These are phyloP conservation scores for Luidia sarsii DNA, from an alignment of 53 echinoderm and acorn worm genomes.

Conservation along the genomic window DNA sequence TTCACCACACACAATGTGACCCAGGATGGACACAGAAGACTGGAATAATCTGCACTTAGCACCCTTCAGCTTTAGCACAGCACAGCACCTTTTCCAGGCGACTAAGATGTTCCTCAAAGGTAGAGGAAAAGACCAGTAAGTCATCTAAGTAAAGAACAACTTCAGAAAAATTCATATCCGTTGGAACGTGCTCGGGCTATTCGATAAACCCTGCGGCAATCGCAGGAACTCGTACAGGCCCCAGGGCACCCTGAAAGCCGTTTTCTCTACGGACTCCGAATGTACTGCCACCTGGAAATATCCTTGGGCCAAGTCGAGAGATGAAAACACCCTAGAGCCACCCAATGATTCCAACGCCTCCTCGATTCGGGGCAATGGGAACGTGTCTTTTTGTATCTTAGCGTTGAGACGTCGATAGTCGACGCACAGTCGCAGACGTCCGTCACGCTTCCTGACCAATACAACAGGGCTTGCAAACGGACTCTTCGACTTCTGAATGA, in stretches of 20 bases:
- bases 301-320: no score
- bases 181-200: conserved; percentile 63
- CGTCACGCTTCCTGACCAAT: conserved; percentile 47
- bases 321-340: conserved; percentile 56
- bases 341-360: conserved; percentile 56
- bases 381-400: conserved; percentile 39
- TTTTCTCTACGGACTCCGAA: conserved; percentile 51
- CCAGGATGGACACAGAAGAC: conserved; percentile 45
- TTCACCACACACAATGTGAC: conserved; percentile 45
- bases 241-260: conserved; percentile 68
- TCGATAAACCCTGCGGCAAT: conserved; percentile 51
- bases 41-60: conserved; percentile 39
- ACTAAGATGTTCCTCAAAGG: conserved; percentile 25
- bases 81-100: conserved; percentile 38
- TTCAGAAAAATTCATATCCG: conserved; percentile 49
- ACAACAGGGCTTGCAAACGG: conserved; percentile 61
- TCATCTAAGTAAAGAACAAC: conserved; percentile 61
- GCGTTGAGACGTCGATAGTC: no score
- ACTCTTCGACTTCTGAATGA: conserved; percentile 57
- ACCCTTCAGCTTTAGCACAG: conserved; percentile 60
- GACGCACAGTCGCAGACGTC: conserved; percentile 34
- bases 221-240: conserved; percentile 54
- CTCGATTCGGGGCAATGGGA: conserved; percentile 66
- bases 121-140: conserved; percentile 47
- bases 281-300: conserved; percentile 53